Conservation (phyloP, 2,113 vertebrate genomes). For the Thalassoma bifasciatum region DNA sequence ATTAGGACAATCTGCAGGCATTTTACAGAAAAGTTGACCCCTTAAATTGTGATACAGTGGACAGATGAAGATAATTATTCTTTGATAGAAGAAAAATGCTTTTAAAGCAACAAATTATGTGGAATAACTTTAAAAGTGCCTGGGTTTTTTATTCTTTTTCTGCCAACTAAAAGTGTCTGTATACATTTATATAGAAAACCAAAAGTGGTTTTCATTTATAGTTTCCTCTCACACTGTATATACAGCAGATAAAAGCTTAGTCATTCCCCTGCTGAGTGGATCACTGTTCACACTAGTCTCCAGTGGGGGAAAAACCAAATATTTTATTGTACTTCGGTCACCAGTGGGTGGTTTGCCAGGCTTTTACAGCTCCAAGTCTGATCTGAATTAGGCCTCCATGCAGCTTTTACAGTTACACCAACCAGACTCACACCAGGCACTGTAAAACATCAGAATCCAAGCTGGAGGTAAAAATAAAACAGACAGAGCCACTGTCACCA, state of each 20-base stretch:
- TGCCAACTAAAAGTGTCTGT: too few species aligned
- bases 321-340: constrained; percentile 50
- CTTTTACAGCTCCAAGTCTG: constrained; percentile 17
- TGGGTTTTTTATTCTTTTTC: too few species aligned
- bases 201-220: background rate
- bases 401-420: constrained; percentile 4
- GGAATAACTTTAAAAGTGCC: too few species aligned
- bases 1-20: too few species aligned
- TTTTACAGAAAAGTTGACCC: too few species aligned
- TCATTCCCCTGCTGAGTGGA: constrained; percentile 43
- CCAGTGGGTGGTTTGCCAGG: constrained; percentile 49
- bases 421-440: constrained; percentile 12
- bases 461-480: constrained; percentile 45
- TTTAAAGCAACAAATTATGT: too few species aligned
- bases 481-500: constrained; percentile 47
- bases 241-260: constrained; percentile 36
- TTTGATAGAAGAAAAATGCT: too few species aligned
- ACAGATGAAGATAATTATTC: too few species aligned
- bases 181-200: too few species aligned
- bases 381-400: constrained; percentile 20
- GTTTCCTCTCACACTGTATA: too few species aligned
- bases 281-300: constrained; percentile 37
- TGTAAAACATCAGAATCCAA: constrained; percentile 38
- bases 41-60: too few species aligned
- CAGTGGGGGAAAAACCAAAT: constrained; percentile 39